Evolutionary conservation across 2,797 vertebrate species (phyloP).

Genomic region (Trematomus bernacchii): DNA sequence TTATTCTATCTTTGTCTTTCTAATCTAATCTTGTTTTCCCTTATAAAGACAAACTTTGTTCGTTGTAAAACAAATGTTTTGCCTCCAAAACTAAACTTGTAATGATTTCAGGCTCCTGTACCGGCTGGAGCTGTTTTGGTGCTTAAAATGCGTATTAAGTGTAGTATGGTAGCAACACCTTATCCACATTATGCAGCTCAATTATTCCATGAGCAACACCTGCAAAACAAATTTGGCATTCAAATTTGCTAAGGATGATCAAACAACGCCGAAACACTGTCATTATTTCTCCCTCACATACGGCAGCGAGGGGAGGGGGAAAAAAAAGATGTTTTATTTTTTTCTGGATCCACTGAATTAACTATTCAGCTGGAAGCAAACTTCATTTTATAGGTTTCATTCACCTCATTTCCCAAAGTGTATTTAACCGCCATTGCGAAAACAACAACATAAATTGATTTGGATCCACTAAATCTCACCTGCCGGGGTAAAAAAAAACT

Average conservation of each 20-base stretch:
- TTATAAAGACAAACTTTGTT: constrained; percentile 43
- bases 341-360: constrained; percentile 83
- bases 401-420: constrained; percentile 86
- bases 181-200: constrained; percentile 88
- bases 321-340: constrained; percentile 66
- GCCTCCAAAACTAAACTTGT: constrained; percentile 59
- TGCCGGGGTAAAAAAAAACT: constrained; percentile 51
- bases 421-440: constrained; percentile 79
- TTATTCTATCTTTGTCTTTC: neutral
- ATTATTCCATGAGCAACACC: constrained; percentile 90
- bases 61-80: constrained; percentile 48
- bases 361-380: constrained; percentile 89
- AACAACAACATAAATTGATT: constrained; percentile 82
- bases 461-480: constrained; percentile 80
- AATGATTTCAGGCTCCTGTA: constrained; percentile 69
- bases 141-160: constrained; percentile 85
- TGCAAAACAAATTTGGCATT: constrained; percentile 91
- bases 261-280: constrained; percentile 89
- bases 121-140: constrained; percentile 77
- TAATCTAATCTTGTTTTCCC: neutral
- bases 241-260: constrained; percentile 89
- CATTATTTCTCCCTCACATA: constrained; percentile 89
- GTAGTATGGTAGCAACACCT: constrained; percentile 86
- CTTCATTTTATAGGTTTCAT: constrained; percentile 88
- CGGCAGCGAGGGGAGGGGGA: constrained; percentile 60